These are phyloP conservation scores for Timandra comae DNA, from an alignment of 2,888 invertebrate species.

Conservation along the genomic window DNA sequence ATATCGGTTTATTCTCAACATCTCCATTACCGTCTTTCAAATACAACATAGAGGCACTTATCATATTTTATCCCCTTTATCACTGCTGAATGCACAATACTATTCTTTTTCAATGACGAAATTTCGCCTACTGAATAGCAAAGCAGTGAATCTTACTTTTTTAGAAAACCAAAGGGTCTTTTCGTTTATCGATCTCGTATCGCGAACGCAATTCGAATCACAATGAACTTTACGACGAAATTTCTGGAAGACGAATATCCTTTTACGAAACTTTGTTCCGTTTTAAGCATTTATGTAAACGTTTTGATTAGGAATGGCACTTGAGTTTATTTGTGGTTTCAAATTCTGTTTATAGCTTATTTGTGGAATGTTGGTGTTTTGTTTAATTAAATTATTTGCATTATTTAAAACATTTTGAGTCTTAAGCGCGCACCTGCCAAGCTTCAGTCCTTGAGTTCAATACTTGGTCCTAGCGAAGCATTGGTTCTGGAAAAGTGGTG, in stretches of 20 bases:
- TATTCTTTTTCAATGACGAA: conserved; percentile 62
- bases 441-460: too few species aligned
- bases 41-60: conserved; percentile 22
- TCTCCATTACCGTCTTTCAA: conserved; percentile 15
- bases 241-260: conserved; percentile 37
- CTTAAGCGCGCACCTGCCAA: too few species aligned
- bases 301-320: conserved; percentile 22
- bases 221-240: conserved; percentile 48
- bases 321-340: conserved; percentile 8
- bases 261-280: conserved; percentile 29
- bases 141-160: conserved; percentile 55
- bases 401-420: too few species aligned
- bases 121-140: conserved; percentile 53
- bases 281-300: conserved; percentile 32
- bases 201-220: conserved; percentile 47
- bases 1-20: conserved; percentile 9
- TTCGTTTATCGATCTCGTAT: conserved; percentile 60
- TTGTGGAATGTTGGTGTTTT: too few species aligned
- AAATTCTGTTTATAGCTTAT: too few species aligned
- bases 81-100: conserved; percentile 48
- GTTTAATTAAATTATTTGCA: too few species aligned
- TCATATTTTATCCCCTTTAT: conserved; percentile 50
- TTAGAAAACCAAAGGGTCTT: conserved; percentile 48
- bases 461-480: too few species aligned
- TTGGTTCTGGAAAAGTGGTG: too few species aligned